A percentile compares a stretch with the other conserved stretches of the same genome.
Evolutionary conservation across 2,888 invertebrate genomes (phyloP).

Genomic region (Cephus pygmeus): DNA sequence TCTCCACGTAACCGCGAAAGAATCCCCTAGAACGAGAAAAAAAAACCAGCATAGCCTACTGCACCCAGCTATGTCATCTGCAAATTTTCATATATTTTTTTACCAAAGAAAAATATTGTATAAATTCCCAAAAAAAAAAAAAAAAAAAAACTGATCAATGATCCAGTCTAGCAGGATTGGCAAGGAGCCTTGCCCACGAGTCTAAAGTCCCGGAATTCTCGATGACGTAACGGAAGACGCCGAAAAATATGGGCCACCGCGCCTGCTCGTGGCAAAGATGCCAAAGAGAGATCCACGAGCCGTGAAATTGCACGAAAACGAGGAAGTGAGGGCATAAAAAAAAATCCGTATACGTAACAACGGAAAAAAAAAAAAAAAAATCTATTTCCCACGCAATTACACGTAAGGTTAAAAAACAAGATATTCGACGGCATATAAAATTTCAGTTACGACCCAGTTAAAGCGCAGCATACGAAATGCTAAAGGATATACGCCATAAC

Average conservation of each 20-base stretch:
- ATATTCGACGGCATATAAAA: background rate
- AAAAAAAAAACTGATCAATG: background rate
- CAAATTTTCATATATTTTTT: background rate
- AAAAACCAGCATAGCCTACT: background rate
- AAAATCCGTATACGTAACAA: background rate
- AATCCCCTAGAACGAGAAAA: background rate
- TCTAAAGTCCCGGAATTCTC: background rate
- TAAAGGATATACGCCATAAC: background rate
- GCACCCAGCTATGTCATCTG: background rate
- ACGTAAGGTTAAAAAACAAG: background rate
- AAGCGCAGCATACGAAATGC: background rate
- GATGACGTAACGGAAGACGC: background rate
- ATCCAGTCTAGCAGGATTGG: background rate
- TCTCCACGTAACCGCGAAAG: background rate
- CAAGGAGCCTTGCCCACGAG: background rate
- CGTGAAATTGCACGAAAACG: slow-evolving; percentile 26
- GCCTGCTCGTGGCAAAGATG: slow-evolving; percentile 1
- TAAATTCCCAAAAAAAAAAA: background rate
- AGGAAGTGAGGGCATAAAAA: background rate
- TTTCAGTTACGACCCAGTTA: background rate
- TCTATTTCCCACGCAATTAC: slow-evolving; percentile 26
- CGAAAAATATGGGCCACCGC: slow-evolving; percentile 4
- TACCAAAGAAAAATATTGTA: background rate
- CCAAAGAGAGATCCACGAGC: slow-evolving; percentile 15
- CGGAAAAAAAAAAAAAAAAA: slow-evolving; percentile 11